A percentile compares a stretch with the other conserved stretches of the same genome.
Evolutionary conservation across 2,888 invertebrate species (phyloP).

Genomic region (Dusona sp.): DNA sequence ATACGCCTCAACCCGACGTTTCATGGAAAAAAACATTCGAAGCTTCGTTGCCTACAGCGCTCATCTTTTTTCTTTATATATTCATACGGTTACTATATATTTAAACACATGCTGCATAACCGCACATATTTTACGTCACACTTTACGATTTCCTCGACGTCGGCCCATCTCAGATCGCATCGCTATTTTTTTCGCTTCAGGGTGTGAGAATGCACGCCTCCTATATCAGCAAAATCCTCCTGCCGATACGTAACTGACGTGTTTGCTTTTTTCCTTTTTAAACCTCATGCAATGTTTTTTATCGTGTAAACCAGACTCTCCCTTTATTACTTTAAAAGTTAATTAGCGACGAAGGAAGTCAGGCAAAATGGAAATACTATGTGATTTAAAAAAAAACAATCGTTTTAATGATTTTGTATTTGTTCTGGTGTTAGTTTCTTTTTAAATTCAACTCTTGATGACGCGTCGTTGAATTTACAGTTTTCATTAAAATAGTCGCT

Average conservation of each 20-base stretch:
- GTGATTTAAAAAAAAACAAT: slow-evolving; percentile 32
- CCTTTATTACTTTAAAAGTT: slow-evolving; percentile 40
- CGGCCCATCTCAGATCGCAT: slow-evolving; percentile 58
- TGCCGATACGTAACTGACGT: slow-evolving; percentile 57
- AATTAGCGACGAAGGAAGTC: slow-evolving; percentile 58
- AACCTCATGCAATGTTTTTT: not conserved
- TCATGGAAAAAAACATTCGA: slow-evolving; percentile 36
- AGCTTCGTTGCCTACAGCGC: slow-evolving; percentile 24
- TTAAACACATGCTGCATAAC: slow-evolving; percentile 13
- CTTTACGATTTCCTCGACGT: slow-evolving; percentile 67
- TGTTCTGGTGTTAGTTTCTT: slow-evolving; percentile 1
- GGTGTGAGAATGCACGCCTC: slow-evolving; percentile 61
- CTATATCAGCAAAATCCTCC: slow-evolving; percentile 46
- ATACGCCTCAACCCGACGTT: slow-evolving; percentile 18
- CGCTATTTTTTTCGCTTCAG: slow-evolving; percentile 39
- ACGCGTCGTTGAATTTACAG: not conserved
- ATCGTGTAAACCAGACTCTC: not conserved
- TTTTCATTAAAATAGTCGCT: not conserved
- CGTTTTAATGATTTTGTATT: slow-evolving; percentile 27
- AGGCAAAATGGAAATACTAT: slow-evolving; percentile 42
- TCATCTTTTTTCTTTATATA: not conserved
- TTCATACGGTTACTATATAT: slow-evolving; percentile 31
- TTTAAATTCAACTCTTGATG: not conserved
- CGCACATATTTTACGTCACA: slow-evolving; percentile 55
- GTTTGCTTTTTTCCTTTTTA: slow-evolving; percentile 13